Evolutionary conservation across 2,797 vertebrate species (phyloP).

Genomic region (Hyperoplus immaculatus): DNA sequence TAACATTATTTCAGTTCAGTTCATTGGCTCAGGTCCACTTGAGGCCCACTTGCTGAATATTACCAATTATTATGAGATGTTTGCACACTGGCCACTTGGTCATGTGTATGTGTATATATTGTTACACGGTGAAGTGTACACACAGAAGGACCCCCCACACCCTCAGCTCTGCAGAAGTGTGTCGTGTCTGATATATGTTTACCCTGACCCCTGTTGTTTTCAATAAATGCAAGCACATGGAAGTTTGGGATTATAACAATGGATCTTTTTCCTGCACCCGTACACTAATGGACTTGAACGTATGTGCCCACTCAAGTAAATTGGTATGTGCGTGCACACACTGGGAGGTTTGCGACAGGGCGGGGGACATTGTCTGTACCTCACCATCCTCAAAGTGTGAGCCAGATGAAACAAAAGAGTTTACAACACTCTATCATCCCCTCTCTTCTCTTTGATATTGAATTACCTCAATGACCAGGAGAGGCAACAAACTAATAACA

Average conservation of each 20-base stretch:
- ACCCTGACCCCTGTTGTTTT: slow-evolving; percentile 56
- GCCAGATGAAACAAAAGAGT: slow-evolving; percentile 29
- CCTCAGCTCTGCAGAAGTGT: slow-evolving; percentile 26
- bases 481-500: slow-evolving; percentile 60
- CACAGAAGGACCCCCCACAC: slow-evolving; percentile 5
- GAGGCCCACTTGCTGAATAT: slow-evolving; percentile 4
- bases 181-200: slow-evolving; percentile 59
- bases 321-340: background rate
- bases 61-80: slow-evolving; percentile 9
- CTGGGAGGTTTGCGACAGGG: background rate
- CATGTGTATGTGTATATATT: slow-evolving; percentile 15
- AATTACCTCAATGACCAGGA: slow-evolving; percentile 54
- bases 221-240: slow-evolving; percentile 57
- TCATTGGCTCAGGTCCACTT: slow-evolving; percentile 9
- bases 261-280: slow-evolving; percentile 3
- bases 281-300: background rate
- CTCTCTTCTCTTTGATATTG: slow-evolving; percentile 44
- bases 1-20: slow-evolving; percentile 18
- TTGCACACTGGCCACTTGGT: slow-evolving; percentile 23
- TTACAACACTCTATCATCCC: background rate
- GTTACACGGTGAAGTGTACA: slow-evolving; percentile 11
- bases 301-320: background rate
- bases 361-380: background rate
- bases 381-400: slow-evolving; percentile 13
- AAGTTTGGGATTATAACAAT: slow-evolving; percentile 26